phyloP scores from a whole-genome alignment of 2,888 invertebrate genomes.

The Rapana venosa region DNA sequence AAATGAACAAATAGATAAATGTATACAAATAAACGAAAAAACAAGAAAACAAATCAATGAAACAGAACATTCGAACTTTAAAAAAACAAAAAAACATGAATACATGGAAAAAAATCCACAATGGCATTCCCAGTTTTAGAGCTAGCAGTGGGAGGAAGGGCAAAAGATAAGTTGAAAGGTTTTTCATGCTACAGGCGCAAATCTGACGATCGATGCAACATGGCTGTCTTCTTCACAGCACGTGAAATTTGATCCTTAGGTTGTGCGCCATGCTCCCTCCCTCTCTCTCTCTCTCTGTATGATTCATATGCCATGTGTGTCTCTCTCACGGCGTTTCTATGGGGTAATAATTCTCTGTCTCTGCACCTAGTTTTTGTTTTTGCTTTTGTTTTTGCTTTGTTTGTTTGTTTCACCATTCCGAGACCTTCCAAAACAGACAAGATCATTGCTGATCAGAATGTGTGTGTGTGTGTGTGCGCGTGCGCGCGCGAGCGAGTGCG shows the following conservation, averaged over 20 bases:
- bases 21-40: background rate
- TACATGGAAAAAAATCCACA: conserved; percentile 1
- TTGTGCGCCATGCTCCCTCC: background rate
- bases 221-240: background rate
- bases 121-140: no score
- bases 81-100: background rate
- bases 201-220: background rate
- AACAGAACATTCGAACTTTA: background rate
- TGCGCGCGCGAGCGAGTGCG: no score
- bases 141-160: background rate
- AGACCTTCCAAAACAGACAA: no score
- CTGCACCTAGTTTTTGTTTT: no score
- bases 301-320: background rate
- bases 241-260: background rate
- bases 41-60: background rate
- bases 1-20: background rate
- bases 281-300: background rate
- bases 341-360: no score
- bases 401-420: no score
- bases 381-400: no score
- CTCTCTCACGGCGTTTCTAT: no score
- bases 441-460: no score
- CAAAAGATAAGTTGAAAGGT: background rate
- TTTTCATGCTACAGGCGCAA: background rate
- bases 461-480: no score